A percentile compares a stretch with the other conserved stretches of the same genome.
Evolutionary conservation across 2,888 invertebrate genomes (phyloP).

Genomic region (Melinaea marsaeus): DNA sequence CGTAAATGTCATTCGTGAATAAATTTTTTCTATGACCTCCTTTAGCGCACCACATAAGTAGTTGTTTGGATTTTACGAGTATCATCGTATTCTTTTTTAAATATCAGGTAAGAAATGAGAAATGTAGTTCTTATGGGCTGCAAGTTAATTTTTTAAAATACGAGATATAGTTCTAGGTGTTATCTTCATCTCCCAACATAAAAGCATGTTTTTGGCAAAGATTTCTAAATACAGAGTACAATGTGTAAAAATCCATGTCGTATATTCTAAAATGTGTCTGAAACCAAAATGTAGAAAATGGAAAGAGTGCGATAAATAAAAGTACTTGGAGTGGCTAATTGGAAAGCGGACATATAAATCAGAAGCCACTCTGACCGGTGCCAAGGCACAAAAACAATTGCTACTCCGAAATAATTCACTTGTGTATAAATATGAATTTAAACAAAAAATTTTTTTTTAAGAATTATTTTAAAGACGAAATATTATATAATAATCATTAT

Average conservation of each 20-base stretch:
- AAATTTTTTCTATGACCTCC: no score
- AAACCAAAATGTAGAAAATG: conserved; percentile 60
- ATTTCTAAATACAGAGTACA: not conserved
- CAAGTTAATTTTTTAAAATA: no score
- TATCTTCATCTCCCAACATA: no score
- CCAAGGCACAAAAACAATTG: conserved; percentile 56
- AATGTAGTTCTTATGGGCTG: no score
- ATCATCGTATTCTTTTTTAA: no score
- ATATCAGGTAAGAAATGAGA: no score
- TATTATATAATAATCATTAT: not conserved
- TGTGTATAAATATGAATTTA: conserved; percentile 34
- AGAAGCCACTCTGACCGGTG: conserved; percentile 55
- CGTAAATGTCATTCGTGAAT: no score
- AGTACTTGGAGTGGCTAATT: conserved; percentile 65
- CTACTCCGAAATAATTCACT: conserved; percentile 38
- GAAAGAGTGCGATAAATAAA: conserved; percentile 71
- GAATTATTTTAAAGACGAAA: conserved; percentile 1
- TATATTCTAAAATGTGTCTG: not conserved
- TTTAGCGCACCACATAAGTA: no score
- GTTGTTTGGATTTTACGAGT: no score
- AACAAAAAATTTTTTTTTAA: not conserved
- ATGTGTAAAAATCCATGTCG: not conserved
- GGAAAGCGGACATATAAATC: conserved; percentile 72
- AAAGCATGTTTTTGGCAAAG: no score
- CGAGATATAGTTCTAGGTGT: no score